phyloP scores from a whole-genome alignment of 2,888 invertebrate species.

The Acronicta leporina region DNA sequence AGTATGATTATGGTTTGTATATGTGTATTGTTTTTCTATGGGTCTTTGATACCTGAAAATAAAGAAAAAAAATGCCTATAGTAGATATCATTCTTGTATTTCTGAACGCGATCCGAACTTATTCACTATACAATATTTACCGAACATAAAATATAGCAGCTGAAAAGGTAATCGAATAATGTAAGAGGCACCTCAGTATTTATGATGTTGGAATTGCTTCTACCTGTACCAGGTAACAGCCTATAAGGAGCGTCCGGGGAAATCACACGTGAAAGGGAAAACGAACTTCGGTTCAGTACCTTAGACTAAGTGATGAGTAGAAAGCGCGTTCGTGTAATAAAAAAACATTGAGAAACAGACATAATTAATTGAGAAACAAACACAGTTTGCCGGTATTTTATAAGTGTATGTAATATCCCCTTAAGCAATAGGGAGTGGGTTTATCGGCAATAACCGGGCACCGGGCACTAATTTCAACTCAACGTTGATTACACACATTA shows the following conservation, averaged over 20 bases:
- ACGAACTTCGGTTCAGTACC: constrained; percentile 50
- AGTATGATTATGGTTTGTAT: no score
- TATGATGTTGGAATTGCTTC: constrained; percentile 52
- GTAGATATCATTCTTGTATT: no score
- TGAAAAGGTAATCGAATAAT: constrained; percentile 50
- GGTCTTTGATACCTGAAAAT: no score
- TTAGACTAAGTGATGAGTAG: constrained; percentile 42
- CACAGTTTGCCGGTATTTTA: no score
- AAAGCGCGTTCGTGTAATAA: constrained; percentile 20
- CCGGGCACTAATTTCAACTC: no score
- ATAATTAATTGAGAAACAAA: no score
- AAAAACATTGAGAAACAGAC: not conserved
- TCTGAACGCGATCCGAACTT: not conserved
- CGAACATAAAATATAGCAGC: constrained; percentile 16
- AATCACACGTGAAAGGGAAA: constrained; percentile 77
- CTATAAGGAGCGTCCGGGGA: constrained; percentile 71
- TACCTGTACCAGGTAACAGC: constrained; percentile 48
- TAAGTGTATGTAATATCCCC: no score
- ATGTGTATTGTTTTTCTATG: no score
- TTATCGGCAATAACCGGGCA: no score
- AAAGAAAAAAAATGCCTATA: no score
- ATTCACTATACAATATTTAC: constrained; percentile 9
- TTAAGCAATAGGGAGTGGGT: no score
- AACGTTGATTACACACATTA: no score
- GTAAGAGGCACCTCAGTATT: constrained; percentile 42